These are phyloP conservation scores for Rallus limicola DNA, from an alignment of 2,113 vertebrate species.

Conservation along the genomic window DNA sequence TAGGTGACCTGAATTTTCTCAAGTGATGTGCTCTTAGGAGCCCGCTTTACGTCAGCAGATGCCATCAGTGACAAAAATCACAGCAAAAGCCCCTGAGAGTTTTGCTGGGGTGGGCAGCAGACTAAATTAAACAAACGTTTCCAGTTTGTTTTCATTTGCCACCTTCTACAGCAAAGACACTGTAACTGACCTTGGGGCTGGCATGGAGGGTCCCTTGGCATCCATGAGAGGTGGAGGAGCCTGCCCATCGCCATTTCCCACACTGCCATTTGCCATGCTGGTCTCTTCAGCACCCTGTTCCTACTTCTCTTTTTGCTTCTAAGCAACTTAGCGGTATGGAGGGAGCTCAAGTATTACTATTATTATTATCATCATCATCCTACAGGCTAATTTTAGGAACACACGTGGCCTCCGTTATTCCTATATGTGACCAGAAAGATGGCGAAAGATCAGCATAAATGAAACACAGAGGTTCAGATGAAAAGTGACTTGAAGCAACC, in stretches of 20 bases:
- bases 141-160: neutral
- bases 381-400: neutral
- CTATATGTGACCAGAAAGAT: neutral
- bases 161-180: neutral
- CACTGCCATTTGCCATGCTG: neutral
- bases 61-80: neutral
- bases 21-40: neutral
- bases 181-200: neutral
- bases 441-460: neutral
- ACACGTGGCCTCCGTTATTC: neutral
- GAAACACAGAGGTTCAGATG: neutral
- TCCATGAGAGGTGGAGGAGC: rapidly evolving
- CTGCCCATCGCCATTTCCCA: neutral
- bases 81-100: neutral
- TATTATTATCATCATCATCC: neutral
- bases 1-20: conserved; percentile 44
- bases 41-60: conserved; percentile 1
- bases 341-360: neutral
- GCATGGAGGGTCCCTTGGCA: neutral
- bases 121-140: neutral
- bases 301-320: neutral
- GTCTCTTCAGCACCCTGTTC: neutral
- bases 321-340: neutral
- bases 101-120: neutral
- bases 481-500: neutral